phyloP scores from a whole-genome alignment of 2,888 invertebrate species.

The Formica aserva region DNA sequence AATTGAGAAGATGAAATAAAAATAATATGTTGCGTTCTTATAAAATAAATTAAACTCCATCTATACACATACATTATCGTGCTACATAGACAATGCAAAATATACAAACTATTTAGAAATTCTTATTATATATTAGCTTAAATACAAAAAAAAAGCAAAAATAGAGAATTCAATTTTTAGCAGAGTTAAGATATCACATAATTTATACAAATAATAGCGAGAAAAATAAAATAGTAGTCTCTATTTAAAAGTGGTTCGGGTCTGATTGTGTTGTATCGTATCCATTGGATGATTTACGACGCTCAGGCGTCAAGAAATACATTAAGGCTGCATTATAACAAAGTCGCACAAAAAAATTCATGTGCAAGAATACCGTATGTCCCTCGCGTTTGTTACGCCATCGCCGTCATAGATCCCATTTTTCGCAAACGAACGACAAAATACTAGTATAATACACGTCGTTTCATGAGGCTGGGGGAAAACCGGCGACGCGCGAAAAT shows the following conservation, averaged over 20 bases:
- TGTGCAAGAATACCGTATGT: slow-evolving; percentile 18
- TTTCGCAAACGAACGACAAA: slow-evolving; percentile 35
- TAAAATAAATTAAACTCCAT: neutral
- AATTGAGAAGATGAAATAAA: neutral
- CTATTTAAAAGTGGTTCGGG: slow-evolving; percentile 11
- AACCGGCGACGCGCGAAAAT: slow-evolving; percentile 44
- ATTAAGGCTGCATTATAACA: neutral
- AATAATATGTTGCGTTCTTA: neutral
- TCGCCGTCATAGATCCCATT: slow-evolving; percentile 25
- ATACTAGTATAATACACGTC: slow-evolving; percentile 21
- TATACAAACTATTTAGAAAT: neutral
- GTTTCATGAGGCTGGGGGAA: slow-evolving; percentile 2
- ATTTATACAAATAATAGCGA: neutral
- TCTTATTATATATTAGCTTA: neutral
- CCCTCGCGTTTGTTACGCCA: slow-evolving; percentile 16
- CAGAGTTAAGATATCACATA: neutral
- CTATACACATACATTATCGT: neutral
- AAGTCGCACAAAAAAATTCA: neutral
- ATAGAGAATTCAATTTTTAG: neutral
- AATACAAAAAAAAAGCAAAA: too few species aligned
- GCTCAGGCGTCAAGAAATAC: neutral
- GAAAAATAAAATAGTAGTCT: neutral
- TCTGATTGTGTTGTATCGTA: neutral
- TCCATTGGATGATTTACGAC: slow-evolving; percentile 19
- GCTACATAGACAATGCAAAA: neutral